phyloP scores from a whole-genome alignment of 1,140 invertebrate species.

The Phocides pigmalion region DNA sequence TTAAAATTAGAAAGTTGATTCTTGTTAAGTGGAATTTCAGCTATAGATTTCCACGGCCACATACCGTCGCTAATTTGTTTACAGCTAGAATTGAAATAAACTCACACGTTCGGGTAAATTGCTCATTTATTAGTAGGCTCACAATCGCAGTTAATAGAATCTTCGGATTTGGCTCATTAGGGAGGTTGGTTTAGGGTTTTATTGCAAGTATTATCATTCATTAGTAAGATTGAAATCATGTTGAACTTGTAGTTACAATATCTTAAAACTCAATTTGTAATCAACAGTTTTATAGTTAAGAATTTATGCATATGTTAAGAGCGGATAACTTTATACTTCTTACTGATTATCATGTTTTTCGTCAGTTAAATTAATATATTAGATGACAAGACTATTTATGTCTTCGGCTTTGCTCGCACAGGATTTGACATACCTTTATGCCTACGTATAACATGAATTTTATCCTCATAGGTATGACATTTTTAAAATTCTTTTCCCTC shows the following conservation, averaged over 20 bases:
- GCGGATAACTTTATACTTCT: too few relatives aligned
- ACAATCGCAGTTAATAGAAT: constrained; percentile 29
- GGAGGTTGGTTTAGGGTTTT: constrained; percentile 13
- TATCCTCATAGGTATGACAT: too few relatives aligned
- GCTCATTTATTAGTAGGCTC: constrained; percentile 23
- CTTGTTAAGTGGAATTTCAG: constrained; percentile 41
- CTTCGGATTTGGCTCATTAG: constrained; percentile 13
- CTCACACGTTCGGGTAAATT: constrained; percentile 16
- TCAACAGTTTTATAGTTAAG: not conserved
- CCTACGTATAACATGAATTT: too few relatives aligned
- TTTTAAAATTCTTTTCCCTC: too few relatives aligned
- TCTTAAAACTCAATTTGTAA: not conserved
- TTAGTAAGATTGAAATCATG: not conserved
- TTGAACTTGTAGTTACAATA: not conserved
- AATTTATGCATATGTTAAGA: too few relatives aligned
- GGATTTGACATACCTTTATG: too few relatives aligned
- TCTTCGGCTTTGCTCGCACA: too few relatives aligned
- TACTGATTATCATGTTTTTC: too few relatives aligned
- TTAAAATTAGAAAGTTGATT: constrained; percentile 66
- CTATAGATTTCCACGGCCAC: constrained; percentile 46
- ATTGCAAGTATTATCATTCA: constrained; percentile 32
- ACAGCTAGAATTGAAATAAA: constrained; percentile 29
- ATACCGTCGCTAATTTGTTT: constrained; percentile 58
- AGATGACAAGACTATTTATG: too few relatives aligned
- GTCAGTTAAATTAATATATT: too few relatives aligned